Evolutionary conservation across 2,113 vertebrate species (phyloP), one percentile per base, ranked within the genome.

Genomic region (Gadus macrocephalus): DNA sequence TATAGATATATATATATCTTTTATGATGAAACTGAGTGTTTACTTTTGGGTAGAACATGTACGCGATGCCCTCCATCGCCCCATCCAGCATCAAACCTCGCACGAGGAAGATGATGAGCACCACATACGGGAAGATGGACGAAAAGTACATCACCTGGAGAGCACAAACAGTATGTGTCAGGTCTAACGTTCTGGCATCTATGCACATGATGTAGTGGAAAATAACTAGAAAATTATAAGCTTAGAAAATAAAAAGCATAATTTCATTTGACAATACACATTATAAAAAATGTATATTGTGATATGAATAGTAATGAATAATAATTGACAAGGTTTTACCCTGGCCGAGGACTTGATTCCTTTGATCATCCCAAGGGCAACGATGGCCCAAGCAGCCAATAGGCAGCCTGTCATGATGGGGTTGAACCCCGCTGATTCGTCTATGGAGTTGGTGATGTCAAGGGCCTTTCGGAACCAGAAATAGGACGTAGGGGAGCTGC

Each of bases 401-500:
- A 95, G 87, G 62, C 90, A 91, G 59, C 93, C 85, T 0, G 80
- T 89, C 86, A 94, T 91, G 65, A 87, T 80, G 25, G 79, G 70
- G 75, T 92, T 91, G 9, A 93, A 88, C 6, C 86, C 83, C 59
- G 92, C 93, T 0, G 85, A 79, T 3, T 91, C 87, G 2, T 91
- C 75, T 3, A 95, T 93, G 2, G 89, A 93, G 70, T 89, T 88
- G 0, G 94, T 92, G 83, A 93, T 90, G 49, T 94, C 85, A 53
- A 96, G 81, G n/a, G 94, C 92, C 74, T 90, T 81, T 5, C 88
- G 90, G 85, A 94, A 95, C 94, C 94, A 96, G 90, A 95, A 95
- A 73, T 93, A 95, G 0, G 90, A 82, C 4, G 90, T 92, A 5
- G 95, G 86, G 1, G 93, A 93, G 69, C 90, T 92, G 53, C 17